Percentiles rank a stretch among this genome's conserved stretches.
These are phyloP conservation scores for Homarus gammarus DNA, from an alignment of 2,888 invertebrate species.

Conservation along the genomic window DNA sequence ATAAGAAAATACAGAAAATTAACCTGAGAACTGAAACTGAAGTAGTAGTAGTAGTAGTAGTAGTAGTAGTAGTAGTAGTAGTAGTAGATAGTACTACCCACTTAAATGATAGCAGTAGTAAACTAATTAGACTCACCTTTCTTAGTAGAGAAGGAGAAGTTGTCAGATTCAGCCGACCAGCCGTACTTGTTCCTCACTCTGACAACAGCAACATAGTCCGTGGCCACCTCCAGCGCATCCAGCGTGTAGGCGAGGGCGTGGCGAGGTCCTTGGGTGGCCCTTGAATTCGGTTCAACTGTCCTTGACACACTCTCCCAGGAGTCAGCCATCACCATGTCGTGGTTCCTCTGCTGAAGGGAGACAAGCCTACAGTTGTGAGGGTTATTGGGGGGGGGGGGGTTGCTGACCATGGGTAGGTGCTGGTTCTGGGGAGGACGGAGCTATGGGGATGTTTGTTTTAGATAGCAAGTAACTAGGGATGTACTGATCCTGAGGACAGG, in stretches of 20 bases:
- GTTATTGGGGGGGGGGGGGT: too few species aligned
- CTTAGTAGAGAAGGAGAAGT: slow-evolving; percentile 60
- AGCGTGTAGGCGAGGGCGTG: slow-evolving; percentile 54
- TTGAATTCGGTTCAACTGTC: not conserved
- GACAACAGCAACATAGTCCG: slow-evolving; percentile 58
- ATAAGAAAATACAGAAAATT: not conserved
- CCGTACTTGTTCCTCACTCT: slow-evolving; percentile 53
- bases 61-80: not conserved
- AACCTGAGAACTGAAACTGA: not conserved
- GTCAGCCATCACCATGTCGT: not conserved
- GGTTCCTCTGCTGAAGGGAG: not conserved
- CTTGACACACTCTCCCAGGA: not conserved
- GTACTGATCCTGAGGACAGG: too few species aligned
- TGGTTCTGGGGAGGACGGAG: not conserved
- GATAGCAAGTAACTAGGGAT: too few species aligned
- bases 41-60: not conserved
- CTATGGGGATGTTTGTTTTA: too few species aligned
- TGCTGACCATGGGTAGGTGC: not conserved
- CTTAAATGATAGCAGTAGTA: not conserved
- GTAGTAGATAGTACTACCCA: not conserved
- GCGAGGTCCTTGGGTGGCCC: not conserved
- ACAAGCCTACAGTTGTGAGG: not conserved
- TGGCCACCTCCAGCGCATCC: slow-evolving; percentile 49
- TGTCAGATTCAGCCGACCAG: slow-evolving; percentile 35
- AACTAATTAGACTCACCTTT: slow-evolving; percentile 46